Conservation (phyloP, 2,888 invertebrate species). For the Drosophila buzzatii region DNA sequence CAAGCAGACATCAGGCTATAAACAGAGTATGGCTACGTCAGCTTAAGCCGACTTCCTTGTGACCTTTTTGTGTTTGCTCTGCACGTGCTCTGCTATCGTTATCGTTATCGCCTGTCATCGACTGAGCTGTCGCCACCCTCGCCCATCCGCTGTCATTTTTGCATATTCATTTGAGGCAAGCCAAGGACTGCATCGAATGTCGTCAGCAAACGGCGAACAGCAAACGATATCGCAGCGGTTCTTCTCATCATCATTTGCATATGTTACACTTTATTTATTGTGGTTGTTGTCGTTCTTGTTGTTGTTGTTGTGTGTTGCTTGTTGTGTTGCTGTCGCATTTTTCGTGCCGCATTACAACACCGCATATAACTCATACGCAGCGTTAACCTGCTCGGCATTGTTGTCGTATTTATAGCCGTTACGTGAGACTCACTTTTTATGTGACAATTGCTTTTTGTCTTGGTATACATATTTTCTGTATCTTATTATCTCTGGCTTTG, state of each 20-base stretch:
- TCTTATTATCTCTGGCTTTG: conserved; percentile 41
- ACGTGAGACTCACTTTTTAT: conserved; percentile 80
- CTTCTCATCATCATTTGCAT: conserved; percentile 80
- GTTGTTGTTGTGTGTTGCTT: conserved; percentile 26
- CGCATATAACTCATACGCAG: conserved; percentile 77
- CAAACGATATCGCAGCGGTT: conserved; percentile 53
- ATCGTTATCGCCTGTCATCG: conserved; percentile 57
- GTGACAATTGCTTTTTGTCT: conserved; percentile 79
- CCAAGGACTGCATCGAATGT: conserved; percentile 56
- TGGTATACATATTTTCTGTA: conserved; percentile 52
- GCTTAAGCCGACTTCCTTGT: not conserved
- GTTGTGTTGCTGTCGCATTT: conserved; percentile 25
- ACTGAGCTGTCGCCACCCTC: conserved; percentile 2
- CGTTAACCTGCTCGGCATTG: conserved; percentile 65
- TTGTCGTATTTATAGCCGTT: conserved; percentile 75
- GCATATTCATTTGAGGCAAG: conserved; percentile 65
- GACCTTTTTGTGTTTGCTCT: conserved; percentile 1
- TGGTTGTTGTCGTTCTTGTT: conserved; percentile 31
- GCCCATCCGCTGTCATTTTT: conserved; percentile 29
- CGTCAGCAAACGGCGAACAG: conserved; percentile 26
- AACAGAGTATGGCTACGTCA: conserved; percentile 2
- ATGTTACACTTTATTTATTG: conserved; percentile 80
- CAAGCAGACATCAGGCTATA: not conserved
- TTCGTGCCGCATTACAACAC: conserved; percentile 71
- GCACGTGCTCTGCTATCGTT: conserved; percentile 33